Base-by-base conservation (phyloP, 2,797 vertebrate genomes). In the Parauchenoglanis punctatus region DNA sequence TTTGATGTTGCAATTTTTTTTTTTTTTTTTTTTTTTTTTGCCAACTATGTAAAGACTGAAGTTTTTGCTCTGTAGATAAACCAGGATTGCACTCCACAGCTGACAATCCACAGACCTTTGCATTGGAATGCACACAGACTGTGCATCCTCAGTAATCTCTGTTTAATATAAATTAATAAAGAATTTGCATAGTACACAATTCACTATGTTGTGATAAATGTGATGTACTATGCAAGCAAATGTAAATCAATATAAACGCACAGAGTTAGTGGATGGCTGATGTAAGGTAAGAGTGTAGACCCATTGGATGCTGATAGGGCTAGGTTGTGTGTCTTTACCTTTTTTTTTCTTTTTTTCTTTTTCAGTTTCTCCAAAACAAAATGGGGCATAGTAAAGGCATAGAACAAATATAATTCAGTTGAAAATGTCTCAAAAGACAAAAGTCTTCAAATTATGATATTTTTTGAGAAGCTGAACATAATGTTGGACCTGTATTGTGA, bases 401-500 rank as follows among this genome's bases (percentile, higher is more conserved):
- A 54, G 35, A 65, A n/a, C 25, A 59, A n/a, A 61, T 28, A 59
- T 70, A 18, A 77, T 83, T 52, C 17, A 61, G 31, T 59, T 44
- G 44, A 56, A 67, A 52, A 70, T 76, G 13, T 76, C 67, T 70
- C 68, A n/a, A 25, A 73, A 40, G 56, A 65, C 25, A 63, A 67
- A 67, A 67, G 44, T 46, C 72, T 68, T 83, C 56, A 83, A 7
- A 4, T 63, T 13, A 18, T 44, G 25, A 68, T 56, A 25, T 44
- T 70, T 78, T 82, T 80, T 52, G 73, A 44, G 61, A 80, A 54
- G 35, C 52, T 23, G 28, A 87, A 77, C 91, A 93, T 95, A 93
- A 92, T 88, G 67, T 84, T 88, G n/a, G 83, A 85, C 46, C 91
- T 94, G 92, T 94, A 90, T 94, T 93, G 92, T 78, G 25, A 65